Percentiles rank a stretch among this genome's conserved stretches.
Conservation (phyloP, 2,113 vertebrate species). For the Nothocercus julius region DNA sequence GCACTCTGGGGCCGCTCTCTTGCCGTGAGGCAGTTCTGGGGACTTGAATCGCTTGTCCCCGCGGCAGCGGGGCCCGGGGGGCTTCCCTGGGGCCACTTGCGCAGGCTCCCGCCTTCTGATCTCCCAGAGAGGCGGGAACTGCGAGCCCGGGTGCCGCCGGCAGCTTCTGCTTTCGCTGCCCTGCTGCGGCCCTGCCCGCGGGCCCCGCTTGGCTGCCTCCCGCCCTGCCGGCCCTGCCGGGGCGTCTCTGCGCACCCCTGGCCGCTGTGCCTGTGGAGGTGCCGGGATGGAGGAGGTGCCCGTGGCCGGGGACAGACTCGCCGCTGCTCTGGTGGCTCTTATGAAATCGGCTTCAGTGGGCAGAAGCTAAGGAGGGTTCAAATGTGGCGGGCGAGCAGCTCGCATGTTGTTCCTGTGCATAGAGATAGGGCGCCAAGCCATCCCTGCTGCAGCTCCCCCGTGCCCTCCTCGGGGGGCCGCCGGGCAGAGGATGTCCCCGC, state of each 20-base stretch:
- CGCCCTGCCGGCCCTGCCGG: too few relatives aligned
- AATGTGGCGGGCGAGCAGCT: background rate
- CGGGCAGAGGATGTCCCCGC: fast-evolving
- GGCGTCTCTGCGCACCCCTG: too few relatives aligned
- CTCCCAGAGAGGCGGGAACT: background rate
- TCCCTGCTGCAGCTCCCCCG: background rate
- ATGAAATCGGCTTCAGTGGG: background rate
- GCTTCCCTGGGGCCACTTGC: background rate
- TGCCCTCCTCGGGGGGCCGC: background rate
- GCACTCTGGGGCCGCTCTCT: background rate
- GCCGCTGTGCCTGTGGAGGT: background rate
- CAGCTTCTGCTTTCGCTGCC: background rate
- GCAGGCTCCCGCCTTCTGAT: background rate
- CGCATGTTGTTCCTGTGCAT: background rate
- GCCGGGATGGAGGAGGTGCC: fast-evolving
- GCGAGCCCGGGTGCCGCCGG: fast-evolving
- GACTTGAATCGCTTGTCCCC: background rate
- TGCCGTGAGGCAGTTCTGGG: background rate
- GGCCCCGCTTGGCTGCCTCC: too few relatives aligned
- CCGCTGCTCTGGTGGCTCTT: background rate
- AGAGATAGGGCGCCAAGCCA: background rate
- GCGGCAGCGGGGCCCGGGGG: too few relatives aligned
- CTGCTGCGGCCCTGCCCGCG: background rate
- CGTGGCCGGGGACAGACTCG: slow-evolving; percentile 8
- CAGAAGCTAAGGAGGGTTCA: background rate